These are phyloP conservation scores for Hydriomena furcata DNA, from an alignment of 2,888 invertebrate species.

Conservation along the genomic window DNA sequence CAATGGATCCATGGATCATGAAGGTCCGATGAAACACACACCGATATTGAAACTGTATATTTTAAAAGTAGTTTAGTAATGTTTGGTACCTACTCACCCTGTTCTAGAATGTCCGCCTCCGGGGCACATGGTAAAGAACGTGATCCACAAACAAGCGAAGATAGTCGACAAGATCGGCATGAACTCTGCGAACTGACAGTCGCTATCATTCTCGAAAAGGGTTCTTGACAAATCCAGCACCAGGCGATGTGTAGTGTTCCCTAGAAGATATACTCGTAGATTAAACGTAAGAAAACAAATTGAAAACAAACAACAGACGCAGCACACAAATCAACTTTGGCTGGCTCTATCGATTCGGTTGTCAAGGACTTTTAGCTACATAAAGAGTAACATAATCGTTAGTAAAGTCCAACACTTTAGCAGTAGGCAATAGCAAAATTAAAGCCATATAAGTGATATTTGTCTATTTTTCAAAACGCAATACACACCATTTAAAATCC, in stretches of 20 bases:
- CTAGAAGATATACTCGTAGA: constrained; percentile 51
- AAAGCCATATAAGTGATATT: too few species aligned
- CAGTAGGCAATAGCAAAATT: neutral
- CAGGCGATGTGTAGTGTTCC: constrained; percentile 56
- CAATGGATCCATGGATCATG: too few species aligned
- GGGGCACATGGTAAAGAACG: constrained; percentile 73
- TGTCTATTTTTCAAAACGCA: too few species aligned
- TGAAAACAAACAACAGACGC: neutral
- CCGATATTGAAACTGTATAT: too few species aligned
- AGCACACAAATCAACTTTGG: constrained; percentile 4
- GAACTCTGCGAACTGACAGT: constrained; percentile 71
- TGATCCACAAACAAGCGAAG: constrained; percentile 66
- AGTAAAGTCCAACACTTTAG: neutral
- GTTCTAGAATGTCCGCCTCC: constrained; percentile 64
- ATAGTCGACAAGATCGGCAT: constrained; percentile 72
- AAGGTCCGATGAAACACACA: too few species aligned
- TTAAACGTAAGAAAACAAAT: too few species aligned
- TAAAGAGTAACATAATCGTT: neutral
- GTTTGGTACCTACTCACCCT: constrained; percentile 52
- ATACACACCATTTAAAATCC: too few species aligned
- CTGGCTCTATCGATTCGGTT: neutral
- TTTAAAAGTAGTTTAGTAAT: too few species aligned
- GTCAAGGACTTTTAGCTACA: constrained; percentile 2
- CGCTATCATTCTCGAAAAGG: constrained; percentile 55
- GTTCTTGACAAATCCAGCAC: constrained; percentile 59